These are phyloP conservation scores for Idaea dimidiata DNA, from an alignment of 2,888 invertebrate species.

Conservation along the genomic window DNA sequence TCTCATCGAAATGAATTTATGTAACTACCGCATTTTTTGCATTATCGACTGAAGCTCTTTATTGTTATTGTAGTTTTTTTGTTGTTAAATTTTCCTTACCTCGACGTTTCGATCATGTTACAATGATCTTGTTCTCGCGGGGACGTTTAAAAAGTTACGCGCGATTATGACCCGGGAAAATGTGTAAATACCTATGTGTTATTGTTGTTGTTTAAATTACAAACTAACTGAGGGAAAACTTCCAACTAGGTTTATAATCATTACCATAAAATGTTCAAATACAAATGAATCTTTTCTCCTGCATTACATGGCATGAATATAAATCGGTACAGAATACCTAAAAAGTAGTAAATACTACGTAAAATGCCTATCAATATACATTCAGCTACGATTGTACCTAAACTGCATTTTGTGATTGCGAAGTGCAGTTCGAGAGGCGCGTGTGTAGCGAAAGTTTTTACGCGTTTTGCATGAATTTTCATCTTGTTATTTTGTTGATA, in stretches of 20 bases:
- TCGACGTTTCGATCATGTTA: too few relatives aligned
- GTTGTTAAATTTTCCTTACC: too few relatives aligned
- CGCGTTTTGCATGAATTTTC: conserved; percentile 47
- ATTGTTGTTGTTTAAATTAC: too few relatives aligned
- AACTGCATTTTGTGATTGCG: conserved; percentile 40
- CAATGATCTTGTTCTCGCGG: too few relatives aligned
- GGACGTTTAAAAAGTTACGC: too few relatives aligned
- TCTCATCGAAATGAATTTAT: too few relatives aligned
- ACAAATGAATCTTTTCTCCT: conserved; percentile 9
- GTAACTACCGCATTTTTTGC: too few relatives aligned
- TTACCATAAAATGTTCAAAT: background rate
- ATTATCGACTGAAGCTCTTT: too few relatives aligned
- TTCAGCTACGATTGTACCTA: conserved; percentile 29
- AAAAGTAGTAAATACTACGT: conserved; percentile 20
- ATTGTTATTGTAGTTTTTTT: too few relatives aligned
- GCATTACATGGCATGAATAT: conserved; percentile 25
- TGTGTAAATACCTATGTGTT: too few relatives aligned
- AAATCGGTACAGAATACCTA: conserved; percentile 24
- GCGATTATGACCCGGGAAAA: too few relatives aligned
- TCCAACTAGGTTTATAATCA: background rate
- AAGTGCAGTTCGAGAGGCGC: conserved; percentile 40
- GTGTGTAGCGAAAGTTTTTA: conserved; percentile 61
- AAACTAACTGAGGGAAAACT: conserved; percentile 16
- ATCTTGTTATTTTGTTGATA: background rate
- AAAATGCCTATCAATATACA: conserved; percentile 42